Percentiles rank a stretch among this genome's conserved stretches.
phyloP scores from a whole-genome alignment of 2,888 invertebrate species.

The Holacanthella duospinosa region DNA sequence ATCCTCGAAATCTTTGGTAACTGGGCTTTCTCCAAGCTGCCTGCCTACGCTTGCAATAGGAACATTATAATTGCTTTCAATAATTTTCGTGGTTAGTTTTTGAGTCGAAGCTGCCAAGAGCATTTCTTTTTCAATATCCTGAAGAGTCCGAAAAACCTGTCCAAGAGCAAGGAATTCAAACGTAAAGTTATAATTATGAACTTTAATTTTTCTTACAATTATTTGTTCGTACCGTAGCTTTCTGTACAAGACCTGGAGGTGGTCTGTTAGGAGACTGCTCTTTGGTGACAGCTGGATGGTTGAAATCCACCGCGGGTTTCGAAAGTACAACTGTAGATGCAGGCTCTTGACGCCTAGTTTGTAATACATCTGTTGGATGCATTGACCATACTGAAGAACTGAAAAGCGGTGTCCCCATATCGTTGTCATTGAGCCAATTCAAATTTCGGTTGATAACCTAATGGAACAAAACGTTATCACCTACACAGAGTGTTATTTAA shows the following conservation, averaged over 20 bases:
- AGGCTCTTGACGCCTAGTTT: background rate
- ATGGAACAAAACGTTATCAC: background rate
- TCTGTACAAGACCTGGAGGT: background rate
- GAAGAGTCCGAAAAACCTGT: background rate
- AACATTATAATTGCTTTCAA: background rate
- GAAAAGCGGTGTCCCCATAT: constrained; percentile 32
- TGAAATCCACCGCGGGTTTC: too few species aligned
- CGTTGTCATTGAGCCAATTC: constrained; percentile 35
- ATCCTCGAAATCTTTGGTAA: background rate
- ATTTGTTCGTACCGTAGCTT: background rate
- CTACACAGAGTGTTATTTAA: too few species aligned
- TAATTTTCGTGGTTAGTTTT: too few species aligned
- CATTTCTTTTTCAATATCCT: background rate
- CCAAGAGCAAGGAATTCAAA: too few species aligned
- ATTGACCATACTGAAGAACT: constrained; percentile 37
- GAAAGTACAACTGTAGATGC: background rate
- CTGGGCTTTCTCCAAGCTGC: background rate
- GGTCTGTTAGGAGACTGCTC: background rate
- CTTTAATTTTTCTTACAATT: too few species aligned
- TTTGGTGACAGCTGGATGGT: background rate
- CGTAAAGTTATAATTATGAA: too few species aligned
- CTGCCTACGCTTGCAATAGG: too few species aligned
- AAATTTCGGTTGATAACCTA: constrained; percentile 34
- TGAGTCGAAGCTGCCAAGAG: background rate
- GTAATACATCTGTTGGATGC: constrained; percentile 24